These are phyloP conservation scores for Phylloscopus whistleri DNA, from an alignment of 2,113 vertebrate genomes.

Conservation along the genomic window DNA sequence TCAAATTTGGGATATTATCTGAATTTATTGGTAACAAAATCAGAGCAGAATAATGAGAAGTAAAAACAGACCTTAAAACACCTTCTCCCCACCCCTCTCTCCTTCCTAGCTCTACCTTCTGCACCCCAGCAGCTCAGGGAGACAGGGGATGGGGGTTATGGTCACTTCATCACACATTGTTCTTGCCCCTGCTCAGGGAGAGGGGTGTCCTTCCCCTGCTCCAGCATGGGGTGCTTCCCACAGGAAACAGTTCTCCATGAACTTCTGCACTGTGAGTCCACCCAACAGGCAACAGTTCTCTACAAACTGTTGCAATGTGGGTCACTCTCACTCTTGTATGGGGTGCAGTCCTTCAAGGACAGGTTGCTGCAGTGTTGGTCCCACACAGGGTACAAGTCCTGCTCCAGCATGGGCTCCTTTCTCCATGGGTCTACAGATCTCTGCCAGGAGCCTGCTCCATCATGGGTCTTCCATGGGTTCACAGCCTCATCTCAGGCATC, in stretches of 20 bases:
- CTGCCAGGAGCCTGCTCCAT: background rate
- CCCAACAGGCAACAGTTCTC: background rate
- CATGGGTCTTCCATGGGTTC: rapidly evolving
- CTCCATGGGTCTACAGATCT: background rate
- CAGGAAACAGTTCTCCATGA: background rate
- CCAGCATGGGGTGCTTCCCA: background rate
- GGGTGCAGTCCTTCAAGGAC: background rate
- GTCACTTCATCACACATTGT: background rate
- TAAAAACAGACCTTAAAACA: background rate
- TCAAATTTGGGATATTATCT: background rate
- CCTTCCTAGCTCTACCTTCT: background rate
- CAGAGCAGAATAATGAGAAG: background rate
- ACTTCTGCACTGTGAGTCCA: background rate
- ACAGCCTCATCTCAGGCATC: background rate
- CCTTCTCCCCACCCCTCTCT: background rate
- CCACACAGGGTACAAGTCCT: background rate
- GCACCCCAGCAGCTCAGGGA: background rate
- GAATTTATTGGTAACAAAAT: background rate
- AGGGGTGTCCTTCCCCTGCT: background rate
- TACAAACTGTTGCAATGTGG: background rate
- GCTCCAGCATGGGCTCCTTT: background rate
- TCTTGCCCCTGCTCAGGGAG: background rate
- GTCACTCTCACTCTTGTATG: background rate
- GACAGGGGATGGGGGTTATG: background rate
- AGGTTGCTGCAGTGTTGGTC: background rate